Conservation (phyloP, 2,113 vertebrate species). For the Cavia porcellus region DNA sequence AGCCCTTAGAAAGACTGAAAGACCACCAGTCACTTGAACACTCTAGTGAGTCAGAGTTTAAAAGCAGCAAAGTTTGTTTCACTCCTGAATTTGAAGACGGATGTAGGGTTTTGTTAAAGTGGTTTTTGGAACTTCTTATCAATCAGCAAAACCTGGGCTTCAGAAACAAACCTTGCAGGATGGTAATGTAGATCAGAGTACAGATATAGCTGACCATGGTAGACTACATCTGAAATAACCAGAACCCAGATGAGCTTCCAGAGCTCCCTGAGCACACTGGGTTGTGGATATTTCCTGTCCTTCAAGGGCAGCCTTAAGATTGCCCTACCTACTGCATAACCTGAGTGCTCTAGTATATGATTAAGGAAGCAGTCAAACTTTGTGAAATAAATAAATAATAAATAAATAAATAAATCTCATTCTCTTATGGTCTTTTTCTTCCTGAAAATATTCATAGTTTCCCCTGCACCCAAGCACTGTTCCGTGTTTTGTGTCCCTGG, state of each 20-base stretch:
- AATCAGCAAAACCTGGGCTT: background rate
- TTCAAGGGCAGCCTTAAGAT: background rate
- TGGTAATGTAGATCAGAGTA: background rate
- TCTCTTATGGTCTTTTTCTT: background rate
- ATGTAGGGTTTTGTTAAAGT: background rate
- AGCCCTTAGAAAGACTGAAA: background rate
- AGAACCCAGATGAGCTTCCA: background rate
- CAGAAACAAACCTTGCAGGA: background rate
- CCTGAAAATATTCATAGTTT: background rate
- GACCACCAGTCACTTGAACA: background rate
- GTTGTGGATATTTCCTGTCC: background rate
- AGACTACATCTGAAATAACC: background rate
- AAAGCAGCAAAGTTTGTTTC: background rate
- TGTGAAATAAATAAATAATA: background rate
- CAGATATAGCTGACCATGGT: background rate
- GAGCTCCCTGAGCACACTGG: background rate
- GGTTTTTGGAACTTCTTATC: background rate
- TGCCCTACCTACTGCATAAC: background rate
- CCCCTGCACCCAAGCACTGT: background rate
- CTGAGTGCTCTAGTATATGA: background rate
- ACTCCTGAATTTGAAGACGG: background rate
- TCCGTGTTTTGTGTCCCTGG: background rate
- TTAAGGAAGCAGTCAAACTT: background rate
- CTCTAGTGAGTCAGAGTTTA: background rate
- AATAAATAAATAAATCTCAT: background rate